Base-by-base conservation (phyloP, 2,797 vertebrate species). In the Myripristis jacobus region DNA sequence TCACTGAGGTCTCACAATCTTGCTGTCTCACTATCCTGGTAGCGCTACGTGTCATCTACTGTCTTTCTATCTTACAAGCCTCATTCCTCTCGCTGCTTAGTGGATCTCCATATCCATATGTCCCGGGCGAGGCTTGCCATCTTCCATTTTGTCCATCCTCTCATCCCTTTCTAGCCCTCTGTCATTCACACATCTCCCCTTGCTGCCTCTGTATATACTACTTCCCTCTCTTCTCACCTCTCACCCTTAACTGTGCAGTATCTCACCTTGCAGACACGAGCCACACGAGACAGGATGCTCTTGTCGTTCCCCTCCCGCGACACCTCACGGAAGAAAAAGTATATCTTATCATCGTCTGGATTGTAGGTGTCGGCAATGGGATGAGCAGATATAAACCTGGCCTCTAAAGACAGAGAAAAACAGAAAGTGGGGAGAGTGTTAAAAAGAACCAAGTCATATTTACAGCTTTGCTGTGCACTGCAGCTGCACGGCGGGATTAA, bases 261-360 rank as follows among this genome's bases (percentile, higher is more conserved):
- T 59, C 94, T 96, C 90, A 96, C 97, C 95, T 98, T 96, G 91
- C 98, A 99, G 81, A 99, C 96, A 76, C 98, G 96, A 68, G 96
- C 98, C 78, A 99, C 97, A n/a, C 97, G 93, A 67, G 98, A 98
- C 81, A 98, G 92, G 79, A 99, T 95, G 54, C 92, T 95, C 88
- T 96, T 98, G 93, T 98, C 97, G 60, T 93, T 94, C 55, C 96
- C 94, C 66, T 99, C 97, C 85, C 95, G 96, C 5, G 96, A 96
- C 64, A 95, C 94, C 91, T 99, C 98, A 6, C 96, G 97, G 89
- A 99, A 99, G 92, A 99, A 99, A 87, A 99, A 98, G 93, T 99
- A 99, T 77, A 99, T 96, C 93, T 99, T 99, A 82, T 99, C 98
- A 70, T 99, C 98, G 55, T 99, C 97, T 57, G 96, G 96, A 78